These are phyloP conservation scores for Alectura lathami DNA, from an alignment of 2,113 vertebrate genomes.

Conservation along the genomic window DNA sequence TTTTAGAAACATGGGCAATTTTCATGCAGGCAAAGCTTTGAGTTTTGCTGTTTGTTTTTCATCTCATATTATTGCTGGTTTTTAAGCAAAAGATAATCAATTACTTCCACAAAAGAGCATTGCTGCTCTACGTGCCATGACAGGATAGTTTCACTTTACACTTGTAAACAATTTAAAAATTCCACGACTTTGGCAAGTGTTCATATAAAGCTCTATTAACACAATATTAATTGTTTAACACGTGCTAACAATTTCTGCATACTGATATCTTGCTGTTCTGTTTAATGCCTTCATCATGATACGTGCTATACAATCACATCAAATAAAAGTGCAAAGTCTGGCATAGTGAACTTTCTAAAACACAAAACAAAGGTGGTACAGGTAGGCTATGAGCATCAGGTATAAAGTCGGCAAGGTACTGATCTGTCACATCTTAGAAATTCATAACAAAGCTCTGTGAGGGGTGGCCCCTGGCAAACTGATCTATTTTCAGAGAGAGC, in stretches of 20 bases:
- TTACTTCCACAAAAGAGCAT: not conserved
- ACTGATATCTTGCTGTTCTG: not conserved
- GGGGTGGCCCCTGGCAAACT: not conserved
- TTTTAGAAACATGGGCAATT: conserved; percentile 43
- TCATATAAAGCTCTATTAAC: not conserved
- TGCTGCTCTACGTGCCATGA: conserved; percentile 18
- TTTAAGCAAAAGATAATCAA: conserved; percentile 16
- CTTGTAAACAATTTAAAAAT: not conserved
- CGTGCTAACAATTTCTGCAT: not conserved
- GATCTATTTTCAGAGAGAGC: not conserved
- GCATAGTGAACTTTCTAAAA: not conserved
- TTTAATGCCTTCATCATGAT: not conserved
- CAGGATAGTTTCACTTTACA: not conserved
- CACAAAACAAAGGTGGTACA: not conserved
- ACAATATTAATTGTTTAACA: not conserved
- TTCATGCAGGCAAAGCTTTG: conserved; percentile 13
- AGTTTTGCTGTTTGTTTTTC: not conserved
- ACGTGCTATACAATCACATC: not conserved
- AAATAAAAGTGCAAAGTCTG: not conserved
- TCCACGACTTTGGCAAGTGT: not conserved
- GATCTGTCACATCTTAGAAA: not conserved
- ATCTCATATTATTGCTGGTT: conserved; percentile 28
- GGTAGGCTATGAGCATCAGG: not conserved
- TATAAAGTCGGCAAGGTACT: not conserved
- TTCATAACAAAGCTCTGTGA: not conserved